phyloP scores from a whole-genome alignment of 2,113 vertebrate species.

The Thoracochromis brauschi region DNA sequence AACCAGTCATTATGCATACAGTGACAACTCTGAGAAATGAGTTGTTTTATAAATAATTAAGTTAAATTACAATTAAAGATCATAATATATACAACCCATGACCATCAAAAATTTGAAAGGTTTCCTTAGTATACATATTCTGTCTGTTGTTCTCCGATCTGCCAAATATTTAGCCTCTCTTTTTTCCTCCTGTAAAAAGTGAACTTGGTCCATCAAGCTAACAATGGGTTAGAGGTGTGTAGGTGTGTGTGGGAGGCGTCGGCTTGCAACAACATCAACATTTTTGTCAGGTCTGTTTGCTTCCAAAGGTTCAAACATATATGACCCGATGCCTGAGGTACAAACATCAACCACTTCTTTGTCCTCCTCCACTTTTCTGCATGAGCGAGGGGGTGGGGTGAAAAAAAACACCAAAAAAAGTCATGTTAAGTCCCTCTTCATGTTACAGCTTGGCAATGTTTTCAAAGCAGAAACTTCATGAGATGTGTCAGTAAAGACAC shows the following conservation, averaged over 20 bases:
- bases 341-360: not conserved
- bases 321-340: not conserved
- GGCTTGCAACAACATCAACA: slow-evolving; percentile 39
- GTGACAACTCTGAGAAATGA: not conserved
- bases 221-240: slow-evolving; percentile 46
- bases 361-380: not conserved
- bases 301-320: slow-evolving; percentile 21
- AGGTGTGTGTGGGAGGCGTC: slow-evolving; percentile 48
- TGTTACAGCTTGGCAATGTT: not conserved
- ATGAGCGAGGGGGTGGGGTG: not conserved
- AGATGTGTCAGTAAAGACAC: not conserved
- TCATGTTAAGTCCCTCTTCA: not conserved
- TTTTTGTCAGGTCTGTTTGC: slow-evolving; percentile 5
- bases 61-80: not conserved
- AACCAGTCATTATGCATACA: not conserved
- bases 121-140: not conserved
- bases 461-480: not conserved
- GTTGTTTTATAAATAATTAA: not conserved
- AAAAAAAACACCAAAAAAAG: not conserved
- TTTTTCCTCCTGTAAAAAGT: not conserved
- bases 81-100: not conserved
- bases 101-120: not conserved
- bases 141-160: not conserved
- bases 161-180: not conserved
- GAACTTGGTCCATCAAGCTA: not conserved